A percentile compares a stretch with the other conserved stretches of the same genome.
Evolutionary conservation across 2,888 invertebrate species (phyloP).

Genomic region (Callinectes sapidus): DNA sequence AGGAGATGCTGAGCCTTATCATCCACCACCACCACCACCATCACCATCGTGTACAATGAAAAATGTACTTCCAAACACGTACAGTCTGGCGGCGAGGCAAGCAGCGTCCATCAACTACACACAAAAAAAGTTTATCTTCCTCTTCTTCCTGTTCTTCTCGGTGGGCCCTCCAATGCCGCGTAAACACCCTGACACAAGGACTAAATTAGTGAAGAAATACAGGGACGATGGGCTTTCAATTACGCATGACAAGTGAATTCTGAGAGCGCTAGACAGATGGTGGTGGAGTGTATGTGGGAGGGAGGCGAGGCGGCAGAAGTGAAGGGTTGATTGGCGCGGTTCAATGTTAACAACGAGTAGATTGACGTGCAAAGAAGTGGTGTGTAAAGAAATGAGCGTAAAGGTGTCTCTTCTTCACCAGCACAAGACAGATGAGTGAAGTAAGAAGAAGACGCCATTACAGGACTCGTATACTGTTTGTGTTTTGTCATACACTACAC

Average conservation of each 20-base stretch:
- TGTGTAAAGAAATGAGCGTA: neutral
- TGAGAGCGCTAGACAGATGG: neutral
- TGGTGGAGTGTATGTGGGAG: neutral
- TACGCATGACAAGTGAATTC: neutral
- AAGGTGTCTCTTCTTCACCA: neutral
- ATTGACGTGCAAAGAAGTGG: neutral
- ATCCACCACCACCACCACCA: neutral
- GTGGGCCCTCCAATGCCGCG: neutral
- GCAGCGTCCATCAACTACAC: neutral
- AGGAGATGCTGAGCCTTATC: neutral
- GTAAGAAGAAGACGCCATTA: neutral
- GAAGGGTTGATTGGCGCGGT: neutral
- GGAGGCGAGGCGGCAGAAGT: neutral
- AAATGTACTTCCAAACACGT: neutral
- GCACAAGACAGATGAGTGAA: neutral
- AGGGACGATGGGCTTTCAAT: neutral
- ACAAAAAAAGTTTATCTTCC: neutral
- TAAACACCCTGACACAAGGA: neutral
- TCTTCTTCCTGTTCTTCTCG: neutral
- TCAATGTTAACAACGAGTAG: neutral
- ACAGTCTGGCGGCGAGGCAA: neutral
- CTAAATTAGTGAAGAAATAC: neutral
- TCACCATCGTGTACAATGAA: neutral
- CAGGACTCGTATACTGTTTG: too few relatives aligned
- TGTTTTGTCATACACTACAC: too few relatives aligned